Evolutionary conservation across 2,113 vertebrate species (phyloP).

Genomic region (Clarias batrachus): DNA sequence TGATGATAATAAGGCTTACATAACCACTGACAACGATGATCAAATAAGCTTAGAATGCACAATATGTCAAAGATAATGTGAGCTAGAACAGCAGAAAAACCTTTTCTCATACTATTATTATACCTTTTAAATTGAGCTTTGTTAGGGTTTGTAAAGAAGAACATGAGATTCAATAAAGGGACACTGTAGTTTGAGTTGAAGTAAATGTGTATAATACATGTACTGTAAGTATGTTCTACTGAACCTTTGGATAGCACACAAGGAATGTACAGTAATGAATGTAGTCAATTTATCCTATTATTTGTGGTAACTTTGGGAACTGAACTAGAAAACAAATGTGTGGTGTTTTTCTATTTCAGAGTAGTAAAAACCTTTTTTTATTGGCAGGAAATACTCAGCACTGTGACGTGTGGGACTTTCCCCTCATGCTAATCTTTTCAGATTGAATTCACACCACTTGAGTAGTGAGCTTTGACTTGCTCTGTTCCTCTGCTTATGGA

Average conservation of each 20-base stretch:
- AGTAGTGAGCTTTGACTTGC: slow-evolving; percentile 8
- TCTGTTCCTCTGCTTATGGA: slow-evolving; percentile 19
- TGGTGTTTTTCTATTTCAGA: not conserved
- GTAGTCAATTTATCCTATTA: not conserved
- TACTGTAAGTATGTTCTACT: not conserved
- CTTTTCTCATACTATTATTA: not conserved
- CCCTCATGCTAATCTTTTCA: slow-evolving; percentile 4
- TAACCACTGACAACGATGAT: not conserved
- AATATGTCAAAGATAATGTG: not conserved
- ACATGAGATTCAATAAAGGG: not conserved
- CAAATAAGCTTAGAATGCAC: not conserved
- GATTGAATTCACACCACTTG: not conserved
- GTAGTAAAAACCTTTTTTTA: not conserved
- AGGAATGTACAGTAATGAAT: not conserved
- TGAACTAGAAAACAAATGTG: not conserved
- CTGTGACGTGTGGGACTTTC: not conserved
- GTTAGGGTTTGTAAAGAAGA: not conserved
- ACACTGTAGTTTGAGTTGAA: not conserved
- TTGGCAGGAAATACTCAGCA: not conserved
- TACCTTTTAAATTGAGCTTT: not conserved
- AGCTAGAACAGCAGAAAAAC: not conserved
- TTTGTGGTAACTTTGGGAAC: not conserved
- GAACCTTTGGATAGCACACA: not conserved
- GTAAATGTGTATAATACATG: not conserved
- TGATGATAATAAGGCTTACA: not conserved